Evolutionary conservation across 2,113 vertebrate genomes (phyloP), one percentile per base, ranked within the genome.

Genomic region (Xenus cinereus): DNA sequence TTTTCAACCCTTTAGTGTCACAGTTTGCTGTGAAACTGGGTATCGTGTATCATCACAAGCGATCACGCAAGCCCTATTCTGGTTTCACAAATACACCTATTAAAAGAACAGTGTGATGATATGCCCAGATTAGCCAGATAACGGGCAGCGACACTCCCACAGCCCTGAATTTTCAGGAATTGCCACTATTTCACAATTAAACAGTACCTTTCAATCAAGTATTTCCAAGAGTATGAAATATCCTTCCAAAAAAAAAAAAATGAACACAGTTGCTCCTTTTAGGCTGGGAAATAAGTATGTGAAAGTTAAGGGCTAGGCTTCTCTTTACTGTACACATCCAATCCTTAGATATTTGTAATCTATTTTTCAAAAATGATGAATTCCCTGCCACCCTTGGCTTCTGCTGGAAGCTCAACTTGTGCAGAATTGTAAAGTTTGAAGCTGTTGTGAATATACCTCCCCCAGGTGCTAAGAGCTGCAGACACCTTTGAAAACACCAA

Each of bases 11-110:
- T 69, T 84, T 90, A 67, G 95, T 90, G 93, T 95, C 96, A 89
- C 96, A 94, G 91, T 88, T 96, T 95, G 88, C 97, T 97, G 96
- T 86, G 96, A 97, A 97, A 75, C 75, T 68, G 94, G 60, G 73
- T 89, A 92, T 93, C 96, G 5, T 94, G 80, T 95, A 97, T 93
- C 93, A 96, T 87, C 93, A 89, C 90, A 87, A 97, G 94, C 3
- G 6, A 94, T 93, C 97, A 95, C 63, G 50, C 92, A 97, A 97
- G 84, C 87, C 94, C 91, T 88, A 46, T 82, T 92, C 97, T 74
- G 81, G 71, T 79, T 93, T 97, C 96, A 87, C 84, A 95, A 96
- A 96, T n/a, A 57, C 53, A 94, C 83, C 84, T 93, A 96, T 97
- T 95, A 97, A 93, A 95, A 90, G 75, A 76, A 57, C 35, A 93